A percentile compares a stretch with the other conserved stretches of the same genome.
Evolutionary conservation across 2,797 vertebrate genomes (phyloP).

Genomic region (Catharus ustulatus): DNA sequence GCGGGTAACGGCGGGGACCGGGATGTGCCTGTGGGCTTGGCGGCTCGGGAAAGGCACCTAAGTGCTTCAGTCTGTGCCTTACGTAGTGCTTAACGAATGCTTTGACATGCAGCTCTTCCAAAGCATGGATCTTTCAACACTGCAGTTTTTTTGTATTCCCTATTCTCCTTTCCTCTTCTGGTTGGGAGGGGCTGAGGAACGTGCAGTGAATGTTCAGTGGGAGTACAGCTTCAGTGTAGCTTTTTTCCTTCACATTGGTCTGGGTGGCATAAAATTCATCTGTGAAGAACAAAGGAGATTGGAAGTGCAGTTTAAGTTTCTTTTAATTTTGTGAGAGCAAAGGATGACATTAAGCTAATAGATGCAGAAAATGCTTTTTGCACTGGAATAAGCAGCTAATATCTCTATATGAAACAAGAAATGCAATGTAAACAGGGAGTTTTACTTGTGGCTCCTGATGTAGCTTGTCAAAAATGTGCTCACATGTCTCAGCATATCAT

Average conservation of each 20-base stretch:
- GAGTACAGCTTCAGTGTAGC: not conserved
- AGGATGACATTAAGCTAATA: not conserved
- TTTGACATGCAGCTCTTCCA: not conserved
- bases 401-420: not conserved
- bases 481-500: accelerated
- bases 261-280: not conserved
- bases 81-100: not conserved
- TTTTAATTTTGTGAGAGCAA: not conserved
- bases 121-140: not conserved
- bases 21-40: not conserved
- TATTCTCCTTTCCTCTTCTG: not conserved
- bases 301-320: not conserved
- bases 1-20: not conserved
- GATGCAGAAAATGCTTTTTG: not conserved
- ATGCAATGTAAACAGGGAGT: not conserved
- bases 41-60: accelerated
- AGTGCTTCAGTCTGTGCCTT: not conserved
- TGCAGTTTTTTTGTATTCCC: not conserved
- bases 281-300: not conserved
- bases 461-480: not conserved
- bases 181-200: not conserved
- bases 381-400: not conserved
- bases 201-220: not conserved
- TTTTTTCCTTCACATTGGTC: not conserved
- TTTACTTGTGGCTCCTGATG: not conserved